Conservation (phyloP, 2,113 vertebrate genomes). For the Callithrix jacchus region DNA sequence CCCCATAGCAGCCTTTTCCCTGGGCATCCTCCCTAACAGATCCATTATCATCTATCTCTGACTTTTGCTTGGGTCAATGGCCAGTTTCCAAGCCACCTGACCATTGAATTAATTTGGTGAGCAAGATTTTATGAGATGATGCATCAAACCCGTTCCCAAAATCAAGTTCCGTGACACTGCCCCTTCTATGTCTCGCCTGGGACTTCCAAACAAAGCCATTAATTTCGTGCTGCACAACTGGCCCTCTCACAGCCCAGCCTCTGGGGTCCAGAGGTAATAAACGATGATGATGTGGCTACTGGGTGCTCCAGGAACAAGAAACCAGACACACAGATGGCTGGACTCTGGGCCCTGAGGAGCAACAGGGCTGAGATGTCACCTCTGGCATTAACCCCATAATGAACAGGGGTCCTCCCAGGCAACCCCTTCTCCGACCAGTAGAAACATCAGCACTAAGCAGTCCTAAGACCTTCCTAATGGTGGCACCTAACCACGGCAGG, state of each 20-base stretch:
- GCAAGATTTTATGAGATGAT: constrained; percentile 35
- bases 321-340: background rate
- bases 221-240: background rate
- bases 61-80: constrained; percentile 25
- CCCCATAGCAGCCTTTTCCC: background rate
- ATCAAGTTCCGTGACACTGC: background rate
- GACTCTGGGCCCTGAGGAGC: background rate
- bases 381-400: background rate
- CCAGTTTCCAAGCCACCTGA: constrained; percentile 54
- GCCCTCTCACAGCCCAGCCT: background rate
- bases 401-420: background rate
- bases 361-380: background rate
- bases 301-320: background rate
- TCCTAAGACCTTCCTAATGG: background rate
- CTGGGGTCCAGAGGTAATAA: background rate
- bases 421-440: background rate
- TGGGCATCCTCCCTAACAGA: background rate
- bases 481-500: accelerated
- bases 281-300: background rate
- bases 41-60: background rate
- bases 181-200: background rate
- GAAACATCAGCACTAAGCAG: background rate
- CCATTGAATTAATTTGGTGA: constrained; percentile 44
- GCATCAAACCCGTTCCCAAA: constrained; percentile 28
- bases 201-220: constrained; percentile 55